Conservation (phyloP, 2,113 vertebrate species). For the Toxotes jaculatrix region DNA sequence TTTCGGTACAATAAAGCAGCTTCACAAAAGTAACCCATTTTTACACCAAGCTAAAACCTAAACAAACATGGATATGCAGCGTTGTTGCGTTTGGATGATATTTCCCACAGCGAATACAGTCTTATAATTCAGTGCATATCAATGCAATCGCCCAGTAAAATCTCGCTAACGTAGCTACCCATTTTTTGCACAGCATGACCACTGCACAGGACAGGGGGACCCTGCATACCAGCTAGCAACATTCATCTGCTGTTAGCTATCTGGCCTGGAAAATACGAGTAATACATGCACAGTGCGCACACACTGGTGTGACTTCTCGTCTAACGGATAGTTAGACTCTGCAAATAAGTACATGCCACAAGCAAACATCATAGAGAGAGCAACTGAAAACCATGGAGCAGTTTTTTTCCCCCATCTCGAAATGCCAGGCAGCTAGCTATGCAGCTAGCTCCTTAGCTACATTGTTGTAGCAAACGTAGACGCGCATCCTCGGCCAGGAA, state of each 20-base stretch:
- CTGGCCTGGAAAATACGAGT: slow-evolving; percentile 78
- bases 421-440: slow-evolving; percentile 64
- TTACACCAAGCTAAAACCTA: slow-evolving; percentile 28
- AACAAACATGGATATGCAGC: background rate
- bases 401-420: slow-evolving; percentile 61
- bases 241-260: slow-evolving; percentile 77
- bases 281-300: slow-evolving; percentile 56
- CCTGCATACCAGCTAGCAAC: slow-evolving; percentile 83
- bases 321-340: slow-evolving; percentile 34
- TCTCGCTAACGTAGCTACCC: slow-evolving; percentile 73
- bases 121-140: slow-evolving; percentile 46
- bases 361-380: slow-evolving; percentile 7
- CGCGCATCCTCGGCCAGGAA: slow-evolving; percentile 84
- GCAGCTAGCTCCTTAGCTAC: slow-evolving; percentile 80
- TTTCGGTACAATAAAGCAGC: slow-evolving; percentile 62
- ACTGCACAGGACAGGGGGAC: slow-evolving; percentile 80
- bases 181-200: slow-evolving; percentile 80
- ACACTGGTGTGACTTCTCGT: slow-evolving; percentile 1
- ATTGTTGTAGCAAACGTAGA: slow-evolving; percentile 84
- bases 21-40: slow-evolving; percentile 64
- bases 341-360: slow-evolving; percentile 26
- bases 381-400: slow-evolving; percentile 21
- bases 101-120: background rate
- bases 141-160: slow-evolving; percentile 58
- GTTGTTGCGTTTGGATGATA: background rate